These are phyloP conservation scores for Chrysomela aeneicollis DNA, from an alignment of 2,888 invertebrate species.

Conservation along the genomic window DNA sequence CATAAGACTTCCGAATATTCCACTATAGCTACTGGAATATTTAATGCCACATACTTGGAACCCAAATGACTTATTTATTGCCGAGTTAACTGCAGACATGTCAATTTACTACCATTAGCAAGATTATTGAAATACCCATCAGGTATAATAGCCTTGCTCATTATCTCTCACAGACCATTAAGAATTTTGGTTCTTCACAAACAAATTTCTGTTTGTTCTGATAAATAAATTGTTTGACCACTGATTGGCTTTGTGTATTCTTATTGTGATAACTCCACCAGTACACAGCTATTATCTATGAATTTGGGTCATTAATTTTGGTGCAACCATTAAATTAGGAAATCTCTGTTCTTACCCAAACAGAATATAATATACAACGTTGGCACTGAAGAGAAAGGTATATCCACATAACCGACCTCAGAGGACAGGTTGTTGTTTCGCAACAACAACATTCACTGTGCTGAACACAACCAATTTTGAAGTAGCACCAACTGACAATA, in stretches of 20 bases:
- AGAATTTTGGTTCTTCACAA: not conserved
- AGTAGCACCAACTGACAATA: slow-evolving; percentile 36
- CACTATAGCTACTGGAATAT: no score
- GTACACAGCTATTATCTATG: not conserved
- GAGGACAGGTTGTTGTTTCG: slow-evolving; percentile 43
- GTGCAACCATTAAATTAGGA: slow-evolving; percentile 1
- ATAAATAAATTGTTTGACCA: not conserved
- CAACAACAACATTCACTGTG: slow-evolving; percentile 38
- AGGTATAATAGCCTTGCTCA: not conserved
- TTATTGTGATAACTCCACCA: not conserved
- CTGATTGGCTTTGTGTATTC: not conserved
- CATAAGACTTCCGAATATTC: no score
- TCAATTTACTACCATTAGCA: not conserved
- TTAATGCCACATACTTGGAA: no score
- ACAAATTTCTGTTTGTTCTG: not conserved
- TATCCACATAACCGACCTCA: slow-evolving; percentile 49
- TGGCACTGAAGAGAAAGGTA: slow-evolving; percentile 44
- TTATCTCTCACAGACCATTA: not conserved
- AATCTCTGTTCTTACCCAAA: not conserved
- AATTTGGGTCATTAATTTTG: not conserved
- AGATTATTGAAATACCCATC: not conserved
- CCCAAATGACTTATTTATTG: no score
- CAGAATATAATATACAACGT: not conserved
- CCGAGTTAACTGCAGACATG: no score
- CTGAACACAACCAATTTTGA: slow-evolving; percentile 43